phyloP scores from a whole-genome alignment of 2,888 invertebrate species.

The Drosophila conformis region DNA sequence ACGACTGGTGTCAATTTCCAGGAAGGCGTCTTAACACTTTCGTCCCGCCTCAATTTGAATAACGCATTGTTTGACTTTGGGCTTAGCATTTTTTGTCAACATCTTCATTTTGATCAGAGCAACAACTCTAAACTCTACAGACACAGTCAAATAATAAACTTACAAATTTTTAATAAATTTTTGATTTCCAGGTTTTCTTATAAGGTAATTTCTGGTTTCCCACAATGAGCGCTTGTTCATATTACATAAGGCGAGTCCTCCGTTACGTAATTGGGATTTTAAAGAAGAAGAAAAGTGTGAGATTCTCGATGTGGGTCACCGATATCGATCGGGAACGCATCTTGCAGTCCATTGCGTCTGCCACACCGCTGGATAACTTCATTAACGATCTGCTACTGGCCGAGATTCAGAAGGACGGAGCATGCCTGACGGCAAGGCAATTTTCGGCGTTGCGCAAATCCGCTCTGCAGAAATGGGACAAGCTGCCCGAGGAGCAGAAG shows the following conservation, averaged over 20 bases:
- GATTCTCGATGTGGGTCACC: rapidly evolving
- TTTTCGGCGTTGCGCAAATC: background rate
- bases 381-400: background rate
- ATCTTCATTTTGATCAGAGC: background rate
- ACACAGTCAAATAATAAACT: too few relatives aligned
- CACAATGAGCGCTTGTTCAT: too few relatives aligned
- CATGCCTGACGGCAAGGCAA: background rate
- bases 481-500: background rate
- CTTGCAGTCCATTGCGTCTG: background rate
- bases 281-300: background rate
- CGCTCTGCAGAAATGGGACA: background rate
- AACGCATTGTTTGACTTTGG: constrained; percentile 24
- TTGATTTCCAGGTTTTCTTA: too few relatives aligned
- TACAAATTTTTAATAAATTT: too few relatives aligned
- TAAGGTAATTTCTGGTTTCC: too few relatives aligned
- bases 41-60: constrained; percentile 62
- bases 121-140: constrained; percentile 1
- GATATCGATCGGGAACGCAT: background rate
- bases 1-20: constrained; percentile 51
- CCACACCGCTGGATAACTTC: background rate
- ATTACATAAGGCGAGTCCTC: too few relatives aligned
- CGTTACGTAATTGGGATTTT: rapidly evolving
- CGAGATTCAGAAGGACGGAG: background rate
- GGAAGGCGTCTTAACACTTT: constrained; percentile 69
- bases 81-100: constrained; percentile 12